These are phyloP conservation scores for Agapornis canus DNA, from an alignment of 2,797 vertebrate species.

Conservation along the genomic window DNA sequence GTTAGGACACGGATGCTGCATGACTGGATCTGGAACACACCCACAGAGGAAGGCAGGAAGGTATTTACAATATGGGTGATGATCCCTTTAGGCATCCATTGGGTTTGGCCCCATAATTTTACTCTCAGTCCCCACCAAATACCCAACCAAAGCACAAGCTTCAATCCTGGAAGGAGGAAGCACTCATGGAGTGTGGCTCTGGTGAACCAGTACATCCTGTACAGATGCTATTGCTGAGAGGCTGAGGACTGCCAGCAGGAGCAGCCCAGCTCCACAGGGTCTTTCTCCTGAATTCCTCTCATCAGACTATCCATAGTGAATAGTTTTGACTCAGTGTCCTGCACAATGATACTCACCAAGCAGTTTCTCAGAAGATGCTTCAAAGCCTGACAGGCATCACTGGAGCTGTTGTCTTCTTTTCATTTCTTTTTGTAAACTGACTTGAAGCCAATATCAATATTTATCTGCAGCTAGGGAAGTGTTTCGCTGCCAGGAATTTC, in stretches of 20 bases:
- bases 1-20: background rate
- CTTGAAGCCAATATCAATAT: conserved; percentile 72
- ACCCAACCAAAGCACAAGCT: background rate
- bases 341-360: background rate
- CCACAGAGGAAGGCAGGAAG: background rate
- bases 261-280: background rate
- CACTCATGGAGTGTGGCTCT: fast-evolving
- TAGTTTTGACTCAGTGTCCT: background rate
- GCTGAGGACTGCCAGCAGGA: background rate
- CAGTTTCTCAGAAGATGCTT: conserved; percentile 14
- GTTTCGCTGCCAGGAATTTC: conserved; percentile 59
- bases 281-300: background rate
- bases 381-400: conserved; percentile 21
- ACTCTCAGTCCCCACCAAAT: background rate
- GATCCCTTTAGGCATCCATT: background rate
- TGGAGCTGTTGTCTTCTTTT: conserved; percentile 47
- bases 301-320: background rate
- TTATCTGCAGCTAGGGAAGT: conserved; percentile 64
- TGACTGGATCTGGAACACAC: background rate
- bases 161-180: background rate
- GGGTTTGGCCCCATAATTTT: background rate
- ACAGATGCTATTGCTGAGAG: background rate
- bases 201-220: background rate
- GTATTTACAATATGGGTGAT: background rate
- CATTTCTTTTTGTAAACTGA: conserved; percentile 58